Evolutionary conservation across 2,797 vertebrate genomes (phyloP).

Genomic region (Linurgus olivaceus): DNA sequence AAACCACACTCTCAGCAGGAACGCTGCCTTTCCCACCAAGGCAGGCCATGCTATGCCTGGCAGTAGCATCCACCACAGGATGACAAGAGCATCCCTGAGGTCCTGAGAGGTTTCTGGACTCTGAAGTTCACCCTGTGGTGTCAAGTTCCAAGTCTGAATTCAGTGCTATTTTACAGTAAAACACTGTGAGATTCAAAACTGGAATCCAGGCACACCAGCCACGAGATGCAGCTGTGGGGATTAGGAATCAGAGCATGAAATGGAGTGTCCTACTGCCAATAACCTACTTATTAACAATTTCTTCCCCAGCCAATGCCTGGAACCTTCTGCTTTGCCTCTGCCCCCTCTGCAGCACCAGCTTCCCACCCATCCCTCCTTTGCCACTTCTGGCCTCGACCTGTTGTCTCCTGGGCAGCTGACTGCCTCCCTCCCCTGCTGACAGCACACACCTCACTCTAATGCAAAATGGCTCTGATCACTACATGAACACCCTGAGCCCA

Average conservation of each 20-base stretch:
- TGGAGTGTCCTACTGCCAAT: not conserved
- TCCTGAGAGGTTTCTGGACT: not conserved
- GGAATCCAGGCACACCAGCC: not conserved
- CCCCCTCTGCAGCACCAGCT: not conserved
- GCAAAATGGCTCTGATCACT: not conserved
- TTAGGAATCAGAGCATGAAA: not conserved
- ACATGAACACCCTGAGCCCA: not conserved
- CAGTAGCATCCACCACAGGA: not conserved
- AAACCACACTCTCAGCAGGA: not conserved
- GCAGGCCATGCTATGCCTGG: not conserved
- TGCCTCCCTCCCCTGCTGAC: not conserved
- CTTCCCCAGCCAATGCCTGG: not conserved
- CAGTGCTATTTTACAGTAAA: not conserved
- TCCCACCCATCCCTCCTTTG: fast-evolving
- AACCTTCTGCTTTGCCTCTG: not conserved
- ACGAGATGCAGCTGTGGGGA: not conserved
- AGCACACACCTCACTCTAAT: not conserved
- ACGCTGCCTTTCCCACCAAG: not conserved
- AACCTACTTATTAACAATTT: not conserved
- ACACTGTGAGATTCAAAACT: not conserved
- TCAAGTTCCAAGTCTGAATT: not conserved
- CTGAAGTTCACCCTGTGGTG: not conserved
- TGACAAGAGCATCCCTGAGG: not conserved
- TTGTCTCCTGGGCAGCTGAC: fast-evolving
- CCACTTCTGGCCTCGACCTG: fast-evolving